A percentile compares a stretch with the other conserved stretches of the same genome.
These are phyloP conservation scores for Cantharis lateralis DNA, from an alignment of 2,888 invertebrate genomes.

Conservation along the genomic window DNA sequence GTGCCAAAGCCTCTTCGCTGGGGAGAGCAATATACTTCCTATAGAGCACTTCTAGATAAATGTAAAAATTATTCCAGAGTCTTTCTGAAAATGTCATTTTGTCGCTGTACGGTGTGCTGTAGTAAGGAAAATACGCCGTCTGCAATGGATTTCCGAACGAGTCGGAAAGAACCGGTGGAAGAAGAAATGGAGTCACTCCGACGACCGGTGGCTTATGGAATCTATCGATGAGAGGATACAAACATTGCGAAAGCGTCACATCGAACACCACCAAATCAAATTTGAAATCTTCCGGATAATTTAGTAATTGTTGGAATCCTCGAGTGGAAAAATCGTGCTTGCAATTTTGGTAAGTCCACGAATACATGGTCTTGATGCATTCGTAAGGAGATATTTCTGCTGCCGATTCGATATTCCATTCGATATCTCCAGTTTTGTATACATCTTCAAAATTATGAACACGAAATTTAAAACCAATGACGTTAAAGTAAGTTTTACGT, in stretches of 20 bases:
- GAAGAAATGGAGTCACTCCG: slow-evolving; percentile 1
- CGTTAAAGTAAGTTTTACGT: background rate
- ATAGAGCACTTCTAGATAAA: slow-evolving; percentile 11
- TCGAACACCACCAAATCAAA: slow-evolving; percentile 39
- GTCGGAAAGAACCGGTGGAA: background rate
- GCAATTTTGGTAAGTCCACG: slow-evolving; percentile 12
- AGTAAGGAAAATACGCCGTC: slow-evolving; percentile 40
- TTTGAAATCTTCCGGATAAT: slow-evolving; percentile 30
- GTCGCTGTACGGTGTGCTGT: slow-evolving; percentile 31
- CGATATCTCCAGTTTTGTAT: background rate
- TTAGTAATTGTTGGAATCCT: slow-evolving; percentile 23
- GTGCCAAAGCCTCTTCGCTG: slow-evolving; percentile 31
- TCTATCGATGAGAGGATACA: slow-evolving; percentile 34
- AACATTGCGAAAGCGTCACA: slow-evolving; percentile 28
- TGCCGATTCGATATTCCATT: background rate
- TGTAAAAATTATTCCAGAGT: slow-evolving; percentile 34
- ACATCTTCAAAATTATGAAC: background rate
- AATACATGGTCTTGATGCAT: background rate
- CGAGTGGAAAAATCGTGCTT: slow-evolving; percentile 21
- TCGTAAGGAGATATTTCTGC: background rate
- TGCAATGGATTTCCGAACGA: slow-evolving; percentile 37
- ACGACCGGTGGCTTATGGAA: slow-evolving; percentile 35
- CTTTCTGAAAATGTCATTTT: slow-evolving; percentile 38
- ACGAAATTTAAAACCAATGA: no score
- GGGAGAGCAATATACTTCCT: slow-evolving; percentile 28